phyloP scores from a whole-genome alignment of 2,797 vertebrate species.

The Buceros bicornis region DNA sequence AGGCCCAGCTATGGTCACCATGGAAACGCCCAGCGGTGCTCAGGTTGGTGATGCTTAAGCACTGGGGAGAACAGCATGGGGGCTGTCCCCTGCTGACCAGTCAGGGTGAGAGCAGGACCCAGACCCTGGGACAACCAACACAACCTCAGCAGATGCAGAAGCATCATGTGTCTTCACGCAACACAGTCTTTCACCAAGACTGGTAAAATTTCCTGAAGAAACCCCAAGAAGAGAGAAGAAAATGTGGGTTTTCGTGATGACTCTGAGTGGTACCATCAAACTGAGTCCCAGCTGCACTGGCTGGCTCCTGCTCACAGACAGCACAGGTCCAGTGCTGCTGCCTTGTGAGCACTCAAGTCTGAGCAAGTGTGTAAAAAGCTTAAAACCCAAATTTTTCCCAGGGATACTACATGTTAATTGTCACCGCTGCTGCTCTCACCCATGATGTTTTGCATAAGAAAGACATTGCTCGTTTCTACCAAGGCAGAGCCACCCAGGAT shows the following conservation, averaged over 20 bases:
- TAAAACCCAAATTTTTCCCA: not conserved
- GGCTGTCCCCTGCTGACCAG: accelerated
- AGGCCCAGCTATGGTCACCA: constrained; percentile 8
- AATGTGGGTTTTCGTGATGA: not conserved
- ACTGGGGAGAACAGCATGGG: not conserved
- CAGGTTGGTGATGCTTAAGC: not conserved
- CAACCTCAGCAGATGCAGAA: not conserved
- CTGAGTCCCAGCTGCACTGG: not conserved
- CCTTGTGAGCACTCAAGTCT: not conserved
- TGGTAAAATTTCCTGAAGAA: not conserved
- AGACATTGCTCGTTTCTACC: not conserved
- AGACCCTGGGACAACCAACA: not conserved
- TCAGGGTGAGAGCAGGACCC: not conserved
- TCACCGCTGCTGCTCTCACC: not conserved
- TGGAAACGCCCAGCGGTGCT: not conserved
- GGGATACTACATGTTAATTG: not conserved
- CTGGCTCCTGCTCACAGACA: not conserved
- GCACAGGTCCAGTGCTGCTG: not conserved
- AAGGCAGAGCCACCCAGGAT: not conserved
- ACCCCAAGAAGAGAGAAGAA: not conserved
- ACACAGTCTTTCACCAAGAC: accelerated
- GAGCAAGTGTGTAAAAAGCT: not conserved
- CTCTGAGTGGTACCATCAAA: not conserved
- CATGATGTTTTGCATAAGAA: not conserved
- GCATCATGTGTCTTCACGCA: accelerated